These are phyloP conservation scores for Varroa destructor DNA, from an alignment of 1,140 invertebrate genomes.

Conservation along the genomic window DNA sequence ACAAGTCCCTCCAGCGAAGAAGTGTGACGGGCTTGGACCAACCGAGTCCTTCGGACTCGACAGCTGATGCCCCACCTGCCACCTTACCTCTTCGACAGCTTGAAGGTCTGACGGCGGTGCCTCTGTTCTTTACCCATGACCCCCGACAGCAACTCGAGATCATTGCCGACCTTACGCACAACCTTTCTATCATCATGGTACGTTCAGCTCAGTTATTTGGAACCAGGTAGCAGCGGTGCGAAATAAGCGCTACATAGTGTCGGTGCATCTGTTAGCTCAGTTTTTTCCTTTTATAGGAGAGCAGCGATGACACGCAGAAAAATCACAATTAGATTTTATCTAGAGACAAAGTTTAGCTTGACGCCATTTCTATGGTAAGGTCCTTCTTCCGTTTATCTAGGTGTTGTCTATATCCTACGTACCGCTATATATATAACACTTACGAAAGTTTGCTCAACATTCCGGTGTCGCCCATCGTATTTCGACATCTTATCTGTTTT, in stretches of 20 bases:
- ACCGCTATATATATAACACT: too few relatives aligned
- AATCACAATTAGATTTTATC: not conserved
- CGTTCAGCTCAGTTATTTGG: not conserved
- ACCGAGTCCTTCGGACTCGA: slow-evolving; percentile 8
- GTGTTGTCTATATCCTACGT: too few relatives aligned
- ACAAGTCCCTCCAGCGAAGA: slow-evolving; percentile 27
- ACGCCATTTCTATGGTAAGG: too few relatives aligned
- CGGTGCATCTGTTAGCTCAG: too few relatives aligned
- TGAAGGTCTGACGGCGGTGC: slow-evolving; percentile 5
- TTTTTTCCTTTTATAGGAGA: too few relatives aligned
- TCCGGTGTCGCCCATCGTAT: too few relatives aligned
- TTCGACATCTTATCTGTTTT: too few relatives aligned
- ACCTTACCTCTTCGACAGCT: slow-evolving; percentile 8
- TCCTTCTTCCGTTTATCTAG: too few relatives aligned
- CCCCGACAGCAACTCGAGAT: slow-evolving; percentile 21
- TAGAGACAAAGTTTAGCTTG: not conserved
- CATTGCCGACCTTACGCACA: slow-evolving; percentile 22
- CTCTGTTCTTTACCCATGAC: slow-evolving; percentile 22
- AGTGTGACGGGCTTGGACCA: slow-evolving; percentile 24
- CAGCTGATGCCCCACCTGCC: slow-evolving; percentile 12
- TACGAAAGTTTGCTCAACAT: too few relatives aligned
- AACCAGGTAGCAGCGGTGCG: too few relatives aligned
- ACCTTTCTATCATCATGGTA: slow-evolving; percentile 20
- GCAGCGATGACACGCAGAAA: not conserved
- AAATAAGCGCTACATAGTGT: too few relatives aligned